Conservation (phyloP, 2,113 vertebrate species). For the Monopterus albus region DNA sequence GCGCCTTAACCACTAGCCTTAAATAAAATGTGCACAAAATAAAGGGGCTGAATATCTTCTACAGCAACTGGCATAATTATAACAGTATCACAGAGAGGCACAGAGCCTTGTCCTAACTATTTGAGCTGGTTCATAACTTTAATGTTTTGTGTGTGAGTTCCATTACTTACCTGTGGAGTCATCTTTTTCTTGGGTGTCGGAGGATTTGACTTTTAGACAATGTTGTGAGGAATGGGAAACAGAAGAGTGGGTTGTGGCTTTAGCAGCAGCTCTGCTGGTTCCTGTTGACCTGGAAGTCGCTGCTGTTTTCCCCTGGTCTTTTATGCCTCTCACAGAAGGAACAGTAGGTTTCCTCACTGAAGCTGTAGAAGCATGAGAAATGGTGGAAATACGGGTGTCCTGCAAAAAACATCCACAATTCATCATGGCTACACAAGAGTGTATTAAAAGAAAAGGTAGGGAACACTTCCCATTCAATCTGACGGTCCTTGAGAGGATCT, state of each 20-base stretch:
- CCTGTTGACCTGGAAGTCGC: constrained; percentile 2
- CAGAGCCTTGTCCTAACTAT: not conserved
- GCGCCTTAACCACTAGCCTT: too few relatives aligned
- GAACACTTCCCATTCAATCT: too few relatives aligned
- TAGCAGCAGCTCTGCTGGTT: constrained; percentile 2
- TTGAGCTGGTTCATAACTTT: not conserved
- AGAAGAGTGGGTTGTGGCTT: constrained; percentile 27
- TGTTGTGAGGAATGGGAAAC: constrained; percentile 6
- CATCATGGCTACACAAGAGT: not conserved
- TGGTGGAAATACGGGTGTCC: not conserved
- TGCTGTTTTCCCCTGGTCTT: constrained; percentile 10
- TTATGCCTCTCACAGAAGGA: constrained; percentile 28
- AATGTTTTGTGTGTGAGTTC: not conserved
- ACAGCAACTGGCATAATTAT: not conserved
- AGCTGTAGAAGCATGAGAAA: constrained; percentile 11
- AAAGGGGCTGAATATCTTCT: not conserved
- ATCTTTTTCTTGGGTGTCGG: constrained; percentile 28
- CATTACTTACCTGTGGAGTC: constrained; percentile 30
- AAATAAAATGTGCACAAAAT: too few relatives aligned
- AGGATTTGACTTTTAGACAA: constrained; percentile 3
- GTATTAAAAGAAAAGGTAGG: not conserved
- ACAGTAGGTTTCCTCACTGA: constrained; percentile 41
- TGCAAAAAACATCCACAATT: not conserved
- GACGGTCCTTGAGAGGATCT: too few relatives aligned
- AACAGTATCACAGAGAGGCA: not conserved